phyloP scores from a whole-genome alignment of 1,140 invertebrate species.

The Laodelphax striatellus region DNA sequence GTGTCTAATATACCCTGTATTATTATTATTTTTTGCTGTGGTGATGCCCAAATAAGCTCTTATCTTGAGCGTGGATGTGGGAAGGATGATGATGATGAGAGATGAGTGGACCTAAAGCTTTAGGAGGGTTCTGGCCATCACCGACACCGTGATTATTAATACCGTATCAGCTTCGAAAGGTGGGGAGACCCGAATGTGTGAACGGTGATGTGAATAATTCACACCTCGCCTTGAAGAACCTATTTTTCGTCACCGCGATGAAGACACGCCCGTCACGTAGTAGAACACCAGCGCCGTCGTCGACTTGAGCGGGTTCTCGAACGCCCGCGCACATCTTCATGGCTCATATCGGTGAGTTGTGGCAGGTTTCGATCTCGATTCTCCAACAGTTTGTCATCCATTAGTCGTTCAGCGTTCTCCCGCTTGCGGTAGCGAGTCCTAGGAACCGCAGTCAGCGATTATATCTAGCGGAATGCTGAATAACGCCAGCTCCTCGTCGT shows the following conservation, averaged over 20 bases:
- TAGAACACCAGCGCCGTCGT: constrained; percentile 98
- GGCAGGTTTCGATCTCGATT: constrained; percentile 80
- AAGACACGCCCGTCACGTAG: constrained; percentile 99
- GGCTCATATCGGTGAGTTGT: constrained; percentile 74
- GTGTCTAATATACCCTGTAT: no score
- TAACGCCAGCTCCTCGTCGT: constrained; percentile 98
- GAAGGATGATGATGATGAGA: no score
- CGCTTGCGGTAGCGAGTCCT: constrained; percentile 96
- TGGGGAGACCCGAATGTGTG: no score
- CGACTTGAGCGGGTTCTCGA: constrained; percentile 98
- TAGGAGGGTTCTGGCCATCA: no score
- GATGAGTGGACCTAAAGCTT: no score
- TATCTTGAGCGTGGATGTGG: no score
- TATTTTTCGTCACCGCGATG: constrained; percentile 96
- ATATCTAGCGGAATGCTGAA: constrained; percentile 99
- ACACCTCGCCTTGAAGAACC: no score
- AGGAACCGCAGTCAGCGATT: constrained; percentile 97
- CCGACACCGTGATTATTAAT: no score
- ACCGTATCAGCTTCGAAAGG: no score
- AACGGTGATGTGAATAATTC: no score
- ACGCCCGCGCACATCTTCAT: constrained; percentile 99
- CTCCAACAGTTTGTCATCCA: constrained; percentile 95
- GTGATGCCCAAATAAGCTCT: no score
- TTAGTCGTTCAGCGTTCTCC: constrained; percentile 93
- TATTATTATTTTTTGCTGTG: no score